Evolutionary conservation across 2,113 vertebrate species (phyloP), one percentile per base, ranked within the genome.

Genomic region (Mystacornis crossleyi): DNA sequence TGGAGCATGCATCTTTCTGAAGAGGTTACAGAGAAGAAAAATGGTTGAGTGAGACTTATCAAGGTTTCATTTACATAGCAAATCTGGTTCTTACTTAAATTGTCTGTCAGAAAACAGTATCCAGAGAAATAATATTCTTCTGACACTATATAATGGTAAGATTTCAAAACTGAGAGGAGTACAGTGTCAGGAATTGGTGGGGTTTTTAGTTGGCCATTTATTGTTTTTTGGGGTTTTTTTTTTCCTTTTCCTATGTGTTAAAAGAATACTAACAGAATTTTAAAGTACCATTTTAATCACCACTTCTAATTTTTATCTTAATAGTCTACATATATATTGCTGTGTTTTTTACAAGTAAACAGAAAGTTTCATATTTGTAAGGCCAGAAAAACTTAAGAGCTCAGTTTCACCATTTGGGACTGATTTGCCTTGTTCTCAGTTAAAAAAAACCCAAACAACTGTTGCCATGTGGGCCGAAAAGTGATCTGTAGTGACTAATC

Each of bases 401-500:
- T 74, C 23, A 61, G 6, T 84, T 94, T 90, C 40, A 53, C 24
- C 13, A 19, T 85, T 77, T 11, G 16, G 31, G 34, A 40, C n/a
- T 66, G n/a, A 16, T 70, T 79, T 87, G 81, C 71, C 82, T 80
- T 70, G 20, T 84, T 95, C 55, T 81, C 43, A 54, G 54, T 80
- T 34, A 17, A 9, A 45, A 62, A 43, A 73, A 72, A 34, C 38
- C n/a, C n/a, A n/a, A n/a, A n/a, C 33, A 55, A 33, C 64, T 89
- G 42, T 90, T 92, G 66, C 89, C 57, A 81, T 2, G 26, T 91
- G 77, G 85, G 50, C 73, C 92, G 89, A 73, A 89, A 86, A 92
- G 70, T 72, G 87, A 66, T 93, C 92, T 89, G 43, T 69, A 72
- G 47, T 91, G 83, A 95, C 73, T 96, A 95, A 96, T 95, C 8